A percentile compares a stretch with the other conserved stretches of the same genome.
Conservation (phyloP, 2,888 invertebrate genomes). For the Lissocephala sabroskyi region DNA sequence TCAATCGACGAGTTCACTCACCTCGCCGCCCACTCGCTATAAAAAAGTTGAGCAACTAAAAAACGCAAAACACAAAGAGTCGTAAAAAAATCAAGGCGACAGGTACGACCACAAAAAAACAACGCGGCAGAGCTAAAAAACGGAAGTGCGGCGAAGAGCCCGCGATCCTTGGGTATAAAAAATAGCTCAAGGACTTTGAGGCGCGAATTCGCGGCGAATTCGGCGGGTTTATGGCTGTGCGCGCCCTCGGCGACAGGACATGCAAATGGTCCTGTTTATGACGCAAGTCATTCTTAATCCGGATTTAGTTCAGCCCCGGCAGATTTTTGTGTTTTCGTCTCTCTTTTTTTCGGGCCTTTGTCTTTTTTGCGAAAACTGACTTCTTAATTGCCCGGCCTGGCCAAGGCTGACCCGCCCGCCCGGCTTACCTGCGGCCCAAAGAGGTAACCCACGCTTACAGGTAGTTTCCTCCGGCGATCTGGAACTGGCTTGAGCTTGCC, state of each 20-base stretch:
- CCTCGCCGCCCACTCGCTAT: constrained; percentile 6
- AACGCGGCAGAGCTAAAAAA: constrained; percentile 34
- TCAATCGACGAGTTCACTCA: constrained; percentile 24
- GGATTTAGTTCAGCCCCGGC: constrained; percentile 61
- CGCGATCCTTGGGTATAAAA: no score
- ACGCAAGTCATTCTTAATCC: constrained; percentile 57
- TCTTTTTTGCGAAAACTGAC: constrained; percentile 55
- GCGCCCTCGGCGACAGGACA: constrained; percentile 16
- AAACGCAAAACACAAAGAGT: constrained; percentile 15
- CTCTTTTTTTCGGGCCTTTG: constrained; percentile 16
- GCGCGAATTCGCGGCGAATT: constrained; percentile 41
- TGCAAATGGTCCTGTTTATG: constrained; percentile 52
- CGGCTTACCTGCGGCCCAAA: constrained; percentile 21
- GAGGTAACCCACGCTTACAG: constrained; percentile 55
- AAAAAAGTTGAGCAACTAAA: constrained; percentile 7
- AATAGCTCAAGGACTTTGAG: constrained; percentile 30
- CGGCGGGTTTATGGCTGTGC: constrained; percentile 11
- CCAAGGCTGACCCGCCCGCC: constrained; percentile 21
- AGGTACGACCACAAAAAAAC: constrained; percentile 3
- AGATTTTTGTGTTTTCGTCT: constrained; percentile 54
- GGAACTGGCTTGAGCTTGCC: constrained; percentile 11
- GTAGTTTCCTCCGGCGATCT: constrained; percentile 25
- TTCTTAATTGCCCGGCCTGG: constrained; percentile 52
- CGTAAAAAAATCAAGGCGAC: constrained; percentile 33
- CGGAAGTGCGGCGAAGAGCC: constrained; percentile 39